Evolutionary conservation across 53 echinoderm and acorn worm species (phyloP).

Genomic region (Astropecten irregularis): DNA sequence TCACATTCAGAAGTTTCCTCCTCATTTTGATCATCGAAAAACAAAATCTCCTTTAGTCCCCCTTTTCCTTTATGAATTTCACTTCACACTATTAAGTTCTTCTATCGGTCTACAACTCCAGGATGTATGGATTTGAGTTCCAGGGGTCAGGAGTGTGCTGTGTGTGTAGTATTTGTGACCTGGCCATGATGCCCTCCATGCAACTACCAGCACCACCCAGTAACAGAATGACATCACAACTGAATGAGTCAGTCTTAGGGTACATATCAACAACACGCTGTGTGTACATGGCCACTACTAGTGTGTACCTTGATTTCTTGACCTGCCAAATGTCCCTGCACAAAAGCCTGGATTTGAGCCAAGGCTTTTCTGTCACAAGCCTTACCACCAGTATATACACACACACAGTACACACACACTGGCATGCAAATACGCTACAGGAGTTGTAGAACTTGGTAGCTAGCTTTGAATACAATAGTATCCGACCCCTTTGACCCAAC

Average conservation of each 20-base stretch:
- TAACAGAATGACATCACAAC: neutral
- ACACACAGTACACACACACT: neutral
- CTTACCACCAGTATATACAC: neutral
- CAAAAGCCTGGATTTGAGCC: conserved; percentile 39
- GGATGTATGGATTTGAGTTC: too few species aligned
- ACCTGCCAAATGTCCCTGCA: neutral
- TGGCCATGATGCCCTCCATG: too few species aligned
- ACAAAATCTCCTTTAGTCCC: neutral
- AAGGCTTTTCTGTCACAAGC: conserved; percentile 13
- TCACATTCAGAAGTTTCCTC: neutral
- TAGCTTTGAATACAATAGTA: conserved; percentile 42
- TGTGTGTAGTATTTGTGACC: too few species aligned
- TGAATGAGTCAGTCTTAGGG: neutral
- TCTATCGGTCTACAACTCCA: too few species aligned
- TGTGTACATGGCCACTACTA: too few species aligned
- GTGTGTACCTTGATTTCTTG: conserved; percentile 20
- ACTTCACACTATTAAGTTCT: too few species aligned
- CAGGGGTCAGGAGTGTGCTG: too few species aligned
- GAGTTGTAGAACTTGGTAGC: too few species aligned
- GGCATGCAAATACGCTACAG: neutral
- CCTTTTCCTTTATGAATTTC: neutral
- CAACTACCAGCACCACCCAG: neutral
- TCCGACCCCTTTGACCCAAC: conserved; percentile 22
- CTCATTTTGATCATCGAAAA: neutral
- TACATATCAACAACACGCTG: neutral